phyloP scores from a whole-genome alignment of 2,113 vertebrate species.

The Chaetops frenatus region DNA sequence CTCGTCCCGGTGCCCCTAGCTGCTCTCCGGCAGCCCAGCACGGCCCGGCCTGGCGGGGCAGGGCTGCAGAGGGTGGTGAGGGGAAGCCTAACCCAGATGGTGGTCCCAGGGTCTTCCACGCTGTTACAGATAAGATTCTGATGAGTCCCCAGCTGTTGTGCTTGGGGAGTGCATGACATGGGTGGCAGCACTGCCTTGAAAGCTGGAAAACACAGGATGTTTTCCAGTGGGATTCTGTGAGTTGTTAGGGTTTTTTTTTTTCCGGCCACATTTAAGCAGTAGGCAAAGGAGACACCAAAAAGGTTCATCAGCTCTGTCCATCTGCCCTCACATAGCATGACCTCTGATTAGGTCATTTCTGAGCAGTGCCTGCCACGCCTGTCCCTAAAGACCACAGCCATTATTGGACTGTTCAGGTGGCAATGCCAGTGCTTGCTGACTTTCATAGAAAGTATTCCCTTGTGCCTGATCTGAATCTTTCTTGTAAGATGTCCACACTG shows the following conservation, averaged over 20 bases:
- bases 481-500: background rate
- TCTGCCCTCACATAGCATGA: background rate
- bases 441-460: background rate
- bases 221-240: background rate
- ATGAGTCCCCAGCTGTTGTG: background rate
- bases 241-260: accelerated
- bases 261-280: accelerated
- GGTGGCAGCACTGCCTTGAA: background rate
- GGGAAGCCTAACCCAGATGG: too few species aligned
- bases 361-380: too few species aligned
- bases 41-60: background rate
- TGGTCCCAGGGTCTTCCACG: accelerated
- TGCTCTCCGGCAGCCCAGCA: background rate
- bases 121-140: too few species aligned
- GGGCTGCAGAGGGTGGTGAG: background rate
- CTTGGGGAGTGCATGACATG: background rate
- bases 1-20: too few species aligned
- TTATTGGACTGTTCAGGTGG: accelerated
- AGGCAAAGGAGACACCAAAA: background rate
- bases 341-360: background rate
- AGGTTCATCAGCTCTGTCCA: accelerated
- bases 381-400: accelerated
- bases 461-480: background rate
- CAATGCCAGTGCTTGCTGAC: background rate
- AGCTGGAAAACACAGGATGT: background rate